These are phyloP conservation scores for Lasiurus cinereus DNA, from an alignment of 2,113 vertebrate genomes.

Conservation along the genomic window DNA sequence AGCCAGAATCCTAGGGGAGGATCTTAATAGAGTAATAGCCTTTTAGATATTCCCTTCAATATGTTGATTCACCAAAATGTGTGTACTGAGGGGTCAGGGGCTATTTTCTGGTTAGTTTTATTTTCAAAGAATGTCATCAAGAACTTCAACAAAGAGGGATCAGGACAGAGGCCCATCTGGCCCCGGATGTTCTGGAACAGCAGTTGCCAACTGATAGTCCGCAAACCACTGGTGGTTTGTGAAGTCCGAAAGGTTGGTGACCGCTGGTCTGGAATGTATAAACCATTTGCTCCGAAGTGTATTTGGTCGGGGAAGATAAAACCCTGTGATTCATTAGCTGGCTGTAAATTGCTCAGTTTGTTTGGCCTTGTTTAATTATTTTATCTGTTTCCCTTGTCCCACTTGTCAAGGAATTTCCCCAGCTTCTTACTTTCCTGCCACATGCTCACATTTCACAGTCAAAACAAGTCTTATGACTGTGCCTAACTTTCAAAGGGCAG, in stretches of 20 bases:
- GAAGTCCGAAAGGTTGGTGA: too few relatives aligned
- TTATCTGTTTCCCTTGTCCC: neutral
- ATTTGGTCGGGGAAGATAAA: neutral
- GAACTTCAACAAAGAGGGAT: neutral
- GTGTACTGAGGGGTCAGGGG: neutral
- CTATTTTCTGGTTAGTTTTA: neutral
- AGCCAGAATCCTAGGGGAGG: neutral
- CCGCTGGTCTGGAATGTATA: neutral
- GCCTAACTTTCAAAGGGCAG: neutral
- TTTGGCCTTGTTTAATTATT: neutral
- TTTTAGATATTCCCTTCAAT: neutral
- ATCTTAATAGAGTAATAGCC: neutral
- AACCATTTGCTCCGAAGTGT: neutral
- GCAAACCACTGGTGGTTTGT: too few relatives aligned
- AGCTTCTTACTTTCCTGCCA: neutral
- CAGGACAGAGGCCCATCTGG: neutral
- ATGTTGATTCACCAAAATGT: neutral
- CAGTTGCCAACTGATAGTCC: too few relatives aligned
- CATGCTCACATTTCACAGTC: neutral
- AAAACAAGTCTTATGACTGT: neutral
- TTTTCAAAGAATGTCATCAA: neutral
- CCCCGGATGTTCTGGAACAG: neutral
- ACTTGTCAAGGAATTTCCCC: neutral
- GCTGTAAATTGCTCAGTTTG: neutral
- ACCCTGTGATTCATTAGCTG: neutral